Base-by-base conservation (phyloP, 2,888 invertebrate genomes). In the Belgica antarctica region DNA sequence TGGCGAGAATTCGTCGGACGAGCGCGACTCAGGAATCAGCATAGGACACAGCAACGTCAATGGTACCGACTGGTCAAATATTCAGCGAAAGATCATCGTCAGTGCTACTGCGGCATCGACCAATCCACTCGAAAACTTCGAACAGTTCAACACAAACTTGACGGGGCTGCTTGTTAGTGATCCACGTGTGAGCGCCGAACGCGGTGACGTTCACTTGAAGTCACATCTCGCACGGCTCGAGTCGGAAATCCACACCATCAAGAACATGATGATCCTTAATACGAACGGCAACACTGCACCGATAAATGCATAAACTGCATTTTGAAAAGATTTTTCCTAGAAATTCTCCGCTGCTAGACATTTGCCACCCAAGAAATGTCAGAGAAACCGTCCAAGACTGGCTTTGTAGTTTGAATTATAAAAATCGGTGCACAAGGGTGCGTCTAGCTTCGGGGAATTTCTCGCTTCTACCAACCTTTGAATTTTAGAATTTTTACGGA, bases 1-100 rank as follows among this genome's bases (percentile, higher is more conserved):
- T 78, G 91, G 89, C 28, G 93, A 94, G 76, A 93, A 93, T 28
- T 93, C 92, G 70, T 92, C 92, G 75, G 94, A 94, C 78, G 94
- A 94, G 78, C 82, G 94, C 5, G 94, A 94, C 77, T 93, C 93
- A 0, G 94, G 94, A 4, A 94, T 94, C 74, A 93, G 93, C 0
- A 81, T 92, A 70, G 92, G 89, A 1, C 62, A 62, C 36, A 24
- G 52, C 46, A 46, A 62, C 25, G 62, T 47, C 5, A 57, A 62
- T 52, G 28, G 36, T 2, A 74, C 77, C 24, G 80, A 80, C 72
- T 80, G 76, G 81, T 79, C 77, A 72, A 77, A 36, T 4, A 62
- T 71, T 36, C 71, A 66, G 25, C 61, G 71, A 12, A 71, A 66
- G 31, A 70, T 70, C 36, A 63, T 65, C 25, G 28, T 71, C 8